Evolutionary conservation across 2,888 invertebrate species (phyloP).

Genomic region (Bembecia ichneumoniformis): DNA sequence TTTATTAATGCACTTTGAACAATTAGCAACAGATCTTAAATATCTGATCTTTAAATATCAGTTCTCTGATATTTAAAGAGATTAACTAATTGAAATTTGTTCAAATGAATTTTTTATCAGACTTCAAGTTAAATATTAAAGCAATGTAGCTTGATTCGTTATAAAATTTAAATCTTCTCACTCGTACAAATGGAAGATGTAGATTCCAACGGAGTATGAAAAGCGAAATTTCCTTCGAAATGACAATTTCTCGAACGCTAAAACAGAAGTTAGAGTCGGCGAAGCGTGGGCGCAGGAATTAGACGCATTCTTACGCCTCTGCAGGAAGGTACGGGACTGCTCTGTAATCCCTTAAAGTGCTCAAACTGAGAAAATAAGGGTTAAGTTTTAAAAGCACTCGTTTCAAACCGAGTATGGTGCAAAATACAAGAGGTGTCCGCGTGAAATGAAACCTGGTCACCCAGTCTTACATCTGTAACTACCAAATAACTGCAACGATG

Average conservation of each 20-base stretch:
- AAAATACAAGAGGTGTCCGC: conserved; percentile 4
- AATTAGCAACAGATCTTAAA: too few species aligned
- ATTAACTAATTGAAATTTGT: too few species aligned
- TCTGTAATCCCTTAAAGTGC: conserved; percentile 60
- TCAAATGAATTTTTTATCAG: too few species aligned
- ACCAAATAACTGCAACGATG: too few species aligned
- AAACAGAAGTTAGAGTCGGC: conserved; percentile 17
- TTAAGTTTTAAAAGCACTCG: conserved; percentile 65
- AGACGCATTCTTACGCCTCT: conserved; percentile 23
- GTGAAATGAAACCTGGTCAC: background rate
- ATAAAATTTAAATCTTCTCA: background rate
- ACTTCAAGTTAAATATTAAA: too few species aligned
- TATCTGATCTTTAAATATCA: too few species aligned
- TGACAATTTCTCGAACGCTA: conserved; percentile 5
- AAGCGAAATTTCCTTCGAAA: background rate
- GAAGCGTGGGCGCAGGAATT: conserved; percentile 13
- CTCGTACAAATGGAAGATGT: background rate
- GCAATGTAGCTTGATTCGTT: too few species aligned
- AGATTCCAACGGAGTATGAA: background rate
- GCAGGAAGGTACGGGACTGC: conserved; percentile 16
- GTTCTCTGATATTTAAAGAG: too few species aligned
- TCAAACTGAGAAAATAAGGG: conserved; percentile 63
- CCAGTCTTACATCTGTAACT: too few species aligned
- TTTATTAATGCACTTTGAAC: too few species aligned
- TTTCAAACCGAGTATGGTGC: conserved; percentile 17